Evolutionary conservation across 2,797 vertebrate species (phyloP), one percentile per base, ranked within the genome.

Genomic region (Lacerta agilis): DNA sequence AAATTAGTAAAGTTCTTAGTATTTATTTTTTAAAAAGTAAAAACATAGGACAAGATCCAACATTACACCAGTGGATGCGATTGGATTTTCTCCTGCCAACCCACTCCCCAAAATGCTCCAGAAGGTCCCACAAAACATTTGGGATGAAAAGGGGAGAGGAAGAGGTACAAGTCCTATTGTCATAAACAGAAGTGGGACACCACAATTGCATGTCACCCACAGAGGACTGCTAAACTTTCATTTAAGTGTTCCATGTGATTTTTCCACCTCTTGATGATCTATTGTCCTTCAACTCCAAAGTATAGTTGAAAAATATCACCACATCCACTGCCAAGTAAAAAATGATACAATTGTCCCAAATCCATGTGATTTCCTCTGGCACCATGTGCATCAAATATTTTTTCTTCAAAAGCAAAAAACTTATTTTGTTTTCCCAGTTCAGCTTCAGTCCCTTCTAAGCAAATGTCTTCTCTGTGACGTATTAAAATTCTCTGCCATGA

Each of bases 401-500:
- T 97, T 95, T 99, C 99, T 95, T 99, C 98, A 94, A 99, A 98
- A 91, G 94, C 82, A 3, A 97, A 94, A 94, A 99, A 99, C 82
- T 97, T 98, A 1, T 97, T 97, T 89, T 97, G 96, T n/a, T 95
- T 97, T 92, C 97, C 96, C 90, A 95, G 83, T 66, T 95, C 93
- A 36, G 81, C 86, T 10, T 85, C 87, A 33, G 89, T 89, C 79
- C 80, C 91, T 90, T 97, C 96, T 91, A 98, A 94, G 83, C 96
- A 94, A 95, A 98, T 88, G 80, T 99, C 99, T 95, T 99, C 99
- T 95, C 98, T 97, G 94, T 99, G 99, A 77, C 98, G 98, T 95
- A 99, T 98, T 95, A 98, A 97, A 96, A 99, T 99, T 96, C 98
- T 98, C 95, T 99, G 98, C 99, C 99, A 99, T 0, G 98, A 98